phyloP scores from a whole-genome alignment of 2,797 vertebrate species.

The Galaxias olidus region DNA sequence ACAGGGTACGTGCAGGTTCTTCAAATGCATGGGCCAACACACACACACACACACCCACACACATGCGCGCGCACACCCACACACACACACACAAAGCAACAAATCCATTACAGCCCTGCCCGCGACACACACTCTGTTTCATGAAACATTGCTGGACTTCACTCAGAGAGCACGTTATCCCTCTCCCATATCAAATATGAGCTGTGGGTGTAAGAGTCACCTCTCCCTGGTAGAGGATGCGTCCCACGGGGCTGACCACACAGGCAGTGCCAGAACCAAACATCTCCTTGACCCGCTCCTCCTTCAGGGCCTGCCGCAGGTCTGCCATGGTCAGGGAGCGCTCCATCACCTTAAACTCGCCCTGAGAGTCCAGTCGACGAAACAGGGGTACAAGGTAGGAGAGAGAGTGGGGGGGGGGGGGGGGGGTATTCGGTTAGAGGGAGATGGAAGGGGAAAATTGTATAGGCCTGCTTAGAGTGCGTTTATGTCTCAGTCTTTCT shows the following conservation, averaged over 20 bases:
- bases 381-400: neutral
- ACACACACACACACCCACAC: constrained; percentile 12
- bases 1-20: constrained; percentile 82
- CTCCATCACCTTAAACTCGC: constrained; percentile 85
- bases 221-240: constrained; percentile 82
- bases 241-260: constrained; percentile 80
- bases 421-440: too few species aligned
- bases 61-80: neutral
- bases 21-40: constrained; percentile 31
- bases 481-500: constrained; percentile 1
- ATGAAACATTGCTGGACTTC: too few species aligned
- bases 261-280: constrained; percentile 92
- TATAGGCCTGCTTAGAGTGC: neutral
- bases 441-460: neutral
- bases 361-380: constrained; percentile 58
- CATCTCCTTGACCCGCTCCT: constrained; percentile 83
- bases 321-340: constrained; percentile 85
- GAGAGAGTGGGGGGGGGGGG: neutral
- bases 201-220: constrained; percentile 56
- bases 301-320: constrained; percentile 76
- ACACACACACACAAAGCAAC: neutral
- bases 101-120: too few species aligned
- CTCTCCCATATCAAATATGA: constrained; percentile 4
- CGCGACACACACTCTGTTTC: too few species aligned
- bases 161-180: too few species aligned